Base-by-base conservation (phyloP, 2,113 vertebrate genomes). In the Donacobius atricapilla region DNA sequence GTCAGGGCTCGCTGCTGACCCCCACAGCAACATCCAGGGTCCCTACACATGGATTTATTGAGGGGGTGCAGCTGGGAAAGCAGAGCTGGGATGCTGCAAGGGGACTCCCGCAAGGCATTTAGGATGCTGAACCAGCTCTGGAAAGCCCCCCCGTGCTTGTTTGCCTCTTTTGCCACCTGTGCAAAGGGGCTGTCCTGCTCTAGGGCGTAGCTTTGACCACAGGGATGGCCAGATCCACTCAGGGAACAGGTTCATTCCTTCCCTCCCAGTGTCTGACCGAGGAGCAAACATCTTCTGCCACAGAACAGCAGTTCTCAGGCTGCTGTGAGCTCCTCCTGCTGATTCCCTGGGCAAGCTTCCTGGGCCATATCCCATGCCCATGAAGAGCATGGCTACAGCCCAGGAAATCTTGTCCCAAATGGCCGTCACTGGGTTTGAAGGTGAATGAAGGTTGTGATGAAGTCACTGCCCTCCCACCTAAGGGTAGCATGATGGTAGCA, bases 11-110 rank as follows among this genome's bases (percentile, higher is more conserved):
- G 21, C 76, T 81, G 48, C n/a, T 50, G 45, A 42, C 13, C 9
- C 30, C 42, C 23, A 1, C 0, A 3, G 56, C n/a, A 23, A 37
- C 64, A 69, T 35, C 27, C 19, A 1, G 4, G 19, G 30, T 11
- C 45, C n/a, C 8, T 24, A 6, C 14, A 8, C 6, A 1, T 33
- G 70, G 50, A 51, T 57, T 63, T 79, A 3, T 28, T 11, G 18
- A 27, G 39, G 20, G 11, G 10, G 7, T n/a, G 2, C 7, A 12
- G 4, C 5, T 47, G 33, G 31, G 71, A 39, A 70, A 71, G 48
- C 21, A 69, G 24, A 18, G 42, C 17, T 60, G 53, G 5, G 24
- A 9, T 68, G 39, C 40, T 24, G 7, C 27, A 53, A 77, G 10
- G 5, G 16, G 33, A 22, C 3, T 39, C 53, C 37, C 7, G 15